These are phyloP conservation scores for Polylopha cassiicola DNA, from an alignment of 2,888 invertebrate species.

Conservation along the genomic window DNA sequence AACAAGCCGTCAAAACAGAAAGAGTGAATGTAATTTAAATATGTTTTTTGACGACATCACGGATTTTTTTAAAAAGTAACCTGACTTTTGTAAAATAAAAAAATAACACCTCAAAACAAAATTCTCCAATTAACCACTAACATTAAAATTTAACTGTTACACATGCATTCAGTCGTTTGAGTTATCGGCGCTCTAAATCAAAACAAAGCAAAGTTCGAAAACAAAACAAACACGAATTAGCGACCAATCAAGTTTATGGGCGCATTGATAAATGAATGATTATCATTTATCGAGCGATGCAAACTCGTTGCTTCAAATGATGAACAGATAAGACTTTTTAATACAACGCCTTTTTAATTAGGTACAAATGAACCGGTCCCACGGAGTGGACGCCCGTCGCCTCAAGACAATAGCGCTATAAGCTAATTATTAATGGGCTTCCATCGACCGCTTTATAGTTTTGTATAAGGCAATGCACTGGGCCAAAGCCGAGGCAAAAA, in stretches of 20 bases:
- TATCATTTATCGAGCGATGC: conserved; percentile 11
- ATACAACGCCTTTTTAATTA: conserved; percentile 22
- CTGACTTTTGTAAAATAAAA: too few species aligned
- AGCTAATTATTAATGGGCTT: conserved; percentile 26
- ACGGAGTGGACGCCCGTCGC: conserved; percentile 21
- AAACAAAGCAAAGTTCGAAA: conserved; percentile 13
- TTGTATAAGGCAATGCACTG: conserved; percentile 3
- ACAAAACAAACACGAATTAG: conserved; percentile 12
- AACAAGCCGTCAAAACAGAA: too few species aligned
- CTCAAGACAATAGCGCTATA: conserved; percentile 24
- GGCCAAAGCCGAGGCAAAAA: conserved; percentile 3
- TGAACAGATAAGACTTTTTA: conserved; percentile 24
- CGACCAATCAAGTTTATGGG: conserved; percentile 13
- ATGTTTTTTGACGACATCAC: too few species aligned
- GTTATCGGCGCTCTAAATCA: conserved; percentile 17
- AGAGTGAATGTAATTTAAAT: too few species aligned
- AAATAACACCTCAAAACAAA: conserved; percentile 4
- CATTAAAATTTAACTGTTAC: conserved; percentile 14
- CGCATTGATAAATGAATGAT: conserved; percentile 18
- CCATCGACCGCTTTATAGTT: conserved; percentile 21
- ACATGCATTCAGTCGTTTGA: conserved; percentile 13
- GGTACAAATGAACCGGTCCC: conserved; percentile 23
- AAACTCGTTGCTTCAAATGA: conserved; percentile 21
- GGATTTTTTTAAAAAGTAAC: too few species aligned
- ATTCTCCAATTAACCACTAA: conserved; percentile 18